A percentile compares a stretch with the other conserved stretches of the same genome.
These are phyloP conservation scores for Orthosia gracilis DNA, from an alignment of 2,888 invertebrate genomes.

Conservation along the genomic window DNA sequence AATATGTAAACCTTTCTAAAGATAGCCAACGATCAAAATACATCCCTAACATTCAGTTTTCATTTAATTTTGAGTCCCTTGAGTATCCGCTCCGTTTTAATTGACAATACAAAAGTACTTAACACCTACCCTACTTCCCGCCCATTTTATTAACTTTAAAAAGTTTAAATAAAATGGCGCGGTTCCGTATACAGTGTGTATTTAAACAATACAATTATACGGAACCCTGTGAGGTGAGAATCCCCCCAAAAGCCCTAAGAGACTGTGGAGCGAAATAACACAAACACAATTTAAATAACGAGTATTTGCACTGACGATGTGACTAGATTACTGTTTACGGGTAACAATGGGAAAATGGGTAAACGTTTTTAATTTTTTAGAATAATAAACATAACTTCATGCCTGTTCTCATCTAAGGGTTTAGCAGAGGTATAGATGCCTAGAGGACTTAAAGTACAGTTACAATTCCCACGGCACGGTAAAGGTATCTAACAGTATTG, in stretches of 20 bases:
- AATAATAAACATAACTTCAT: neutral
- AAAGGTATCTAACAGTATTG: too few species aligned
- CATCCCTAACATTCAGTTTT: conserved; percentile 6
- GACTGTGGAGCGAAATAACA: conserved; percentile 71
- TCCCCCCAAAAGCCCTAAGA: conserved; percentile 65
- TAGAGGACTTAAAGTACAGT: too few species aligned
- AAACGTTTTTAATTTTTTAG: conserved; percentile 25
- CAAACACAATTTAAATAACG: conserved; percentile 84
- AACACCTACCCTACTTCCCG: conserved; percentile 25
- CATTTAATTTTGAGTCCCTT: conserved; percentile 13
- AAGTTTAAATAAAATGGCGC: conserved; percentile 26
- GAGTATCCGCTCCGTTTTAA: conserved; percentile 12
- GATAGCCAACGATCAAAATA: neutral
- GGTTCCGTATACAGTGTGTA: conserved; percentile 10
- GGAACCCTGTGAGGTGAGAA: conserved; percentile 64
- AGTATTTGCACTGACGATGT: conserved; percentile 77
- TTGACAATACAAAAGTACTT: conserved; percentile 33
- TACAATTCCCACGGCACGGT: too few species aligned
- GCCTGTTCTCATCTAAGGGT: neutral
- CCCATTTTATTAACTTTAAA: conserved; percentile 26
- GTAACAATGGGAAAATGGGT: conserved; percentile 56
- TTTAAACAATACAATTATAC: conserved; percentile 46
- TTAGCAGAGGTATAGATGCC: neutral
- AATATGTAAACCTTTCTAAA: neutral
- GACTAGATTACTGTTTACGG: conserved; percentile 79